phyloP scores from a whole-genome alignment of 2,113 vertebrate species.

The Diphyllodes magnificus region DNA sequence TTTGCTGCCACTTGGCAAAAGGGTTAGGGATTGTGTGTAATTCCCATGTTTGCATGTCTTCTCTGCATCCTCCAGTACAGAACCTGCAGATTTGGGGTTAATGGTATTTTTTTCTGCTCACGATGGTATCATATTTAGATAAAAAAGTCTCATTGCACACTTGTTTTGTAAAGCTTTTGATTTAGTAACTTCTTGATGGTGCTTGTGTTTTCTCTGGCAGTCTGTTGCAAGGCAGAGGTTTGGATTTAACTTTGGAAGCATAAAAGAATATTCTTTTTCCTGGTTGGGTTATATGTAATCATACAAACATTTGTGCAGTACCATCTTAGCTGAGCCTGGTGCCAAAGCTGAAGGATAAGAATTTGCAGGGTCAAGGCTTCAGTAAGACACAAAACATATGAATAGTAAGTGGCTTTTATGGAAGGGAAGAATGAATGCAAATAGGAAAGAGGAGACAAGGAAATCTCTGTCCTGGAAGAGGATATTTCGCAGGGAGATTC shows the following conservation, averaged over 20 bases:
- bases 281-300: background rate
- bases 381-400: background rate
- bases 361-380: background rate
- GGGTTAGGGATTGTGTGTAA: background rate
- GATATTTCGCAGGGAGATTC: background rate
- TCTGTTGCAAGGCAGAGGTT: background rate
- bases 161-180: background rate
- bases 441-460: background rate
- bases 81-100: background rate
- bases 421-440: background rate
- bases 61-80: background rate
- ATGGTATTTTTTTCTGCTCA: background rate
- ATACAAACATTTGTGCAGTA: background rate
- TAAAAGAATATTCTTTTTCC: background rate
- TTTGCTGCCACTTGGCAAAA: background rate
- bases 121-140: background rate
- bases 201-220: background rate
- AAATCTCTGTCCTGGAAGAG: background rate
- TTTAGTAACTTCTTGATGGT: background rate
- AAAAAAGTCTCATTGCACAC: fast-evolving
- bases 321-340: background rate
- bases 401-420: background rate
- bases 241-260: background rate
- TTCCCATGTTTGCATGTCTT: background rate
- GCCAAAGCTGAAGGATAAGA: background rate